Evolutionary conservation across 2,888 invertebrate species (phyloP), one percentile per base, ranked within the genome.

Genomic region (Adelognathus sp.): DNA sequence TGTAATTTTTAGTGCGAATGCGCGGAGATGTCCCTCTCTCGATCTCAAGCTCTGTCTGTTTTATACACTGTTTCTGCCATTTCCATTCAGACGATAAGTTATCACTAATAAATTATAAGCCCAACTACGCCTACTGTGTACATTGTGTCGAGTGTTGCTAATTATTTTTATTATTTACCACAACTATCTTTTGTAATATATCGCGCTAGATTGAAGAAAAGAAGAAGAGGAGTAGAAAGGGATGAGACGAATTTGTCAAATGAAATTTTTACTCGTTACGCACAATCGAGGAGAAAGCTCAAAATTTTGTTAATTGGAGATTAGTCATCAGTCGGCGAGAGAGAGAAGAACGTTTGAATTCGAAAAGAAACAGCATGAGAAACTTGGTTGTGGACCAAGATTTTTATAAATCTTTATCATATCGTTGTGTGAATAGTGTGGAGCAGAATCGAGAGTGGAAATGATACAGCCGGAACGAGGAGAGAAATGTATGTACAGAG

Each of bases 321-420:
- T 27, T 33, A 54, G 58, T 41, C 52, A 70, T 9, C n/a, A 41
- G 52, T 70, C 78, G 69, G 39, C 50, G 64, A 50, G 14, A 33
- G 21, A 54, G 36, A 50, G 50, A 70, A 58, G 50, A 44, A 41
- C 50, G 69, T 14, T 50, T 50, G 14, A 41, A 7, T 36, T 1
- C 9, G n/a, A 36, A 7, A 21, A 58, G 11, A 66, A 14, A 52
- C 3, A 31, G 27, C 39, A 75, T 14, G 16, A 27, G 7, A 14
- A 33, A 27, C 87, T 86, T 85, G 88, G 88, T 89, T 88, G 88
- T 89, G 89, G 88, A 88, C 83, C 87, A 87, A 89, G 86, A 89
- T 83, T 85, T n/a, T 88, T 88, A 90, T 88, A 89, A 86, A 89
- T 87, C 84, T 89, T 87, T 89, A 89, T 89, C 87, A 83, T 88